These are phyloP conservation scores for Aphaenogaster ashmeadi DNA, from an alignment of 1,140 invertebrate species.

Conservation along the genomic window DNA sequence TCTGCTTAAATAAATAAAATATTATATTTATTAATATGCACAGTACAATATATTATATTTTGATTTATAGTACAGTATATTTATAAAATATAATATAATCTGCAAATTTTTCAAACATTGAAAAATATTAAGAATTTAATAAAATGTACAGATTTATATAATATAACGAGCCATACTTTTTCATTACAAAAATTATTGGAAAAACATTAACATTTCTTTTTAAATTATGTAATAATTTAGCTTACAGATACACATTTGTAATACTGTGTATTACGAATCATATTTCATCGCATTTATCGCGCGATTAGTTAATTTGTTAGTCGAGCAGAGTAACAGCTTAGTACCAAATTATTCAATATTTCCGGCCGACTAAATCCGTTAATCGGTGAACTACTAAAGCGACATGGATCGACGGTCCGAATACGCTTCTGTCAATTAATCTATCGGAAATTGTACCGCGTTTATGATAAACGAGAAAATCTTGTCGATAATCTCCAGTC, in stretches of 20 bases:
- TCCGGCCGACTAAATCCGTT: constrained; percentile 7
- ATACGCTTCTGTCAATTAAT: constrained; percentile 25
- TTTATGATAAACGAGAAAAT: constrained; percentile 5
- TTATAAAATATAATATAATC: not conserved
- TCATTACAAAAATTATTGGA: not conserved
- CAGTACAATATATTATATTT: not conserved
- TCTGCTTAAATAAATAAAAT: too few relatives aligned
- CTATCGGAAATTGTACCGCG: not conserved
- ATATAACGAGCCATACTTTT: not conserved
- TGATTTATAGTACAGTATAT: not conserved
- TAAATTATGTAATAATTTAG: not conserved
- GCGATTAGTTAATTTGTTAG: constrained; percentile 34
- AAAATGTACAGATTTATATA: not conserved
- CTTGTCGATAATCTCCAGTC: not conserved
- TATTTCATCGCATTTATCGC: constrained; percentile 3
- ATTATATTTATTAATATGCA: not conserved
- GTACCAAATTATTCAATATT: constrained; percentile 44
- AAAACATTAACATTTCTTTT: not conserved
- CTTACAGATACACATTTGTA: not conserved
- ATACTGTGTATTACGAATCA: constrained; percentile 8
- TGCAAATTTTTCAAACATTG: not conserved
- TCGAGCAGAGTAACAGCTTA: constrained; percentile 21
- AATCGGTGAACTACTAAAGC: not conserved
- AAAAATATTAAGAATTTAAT: not conserved
- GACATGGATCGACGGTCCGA: not conserved